Base-by-base conservation (phyloP, 2,113 vertebrate species). In the Solenodon paradoxus region DNA sequence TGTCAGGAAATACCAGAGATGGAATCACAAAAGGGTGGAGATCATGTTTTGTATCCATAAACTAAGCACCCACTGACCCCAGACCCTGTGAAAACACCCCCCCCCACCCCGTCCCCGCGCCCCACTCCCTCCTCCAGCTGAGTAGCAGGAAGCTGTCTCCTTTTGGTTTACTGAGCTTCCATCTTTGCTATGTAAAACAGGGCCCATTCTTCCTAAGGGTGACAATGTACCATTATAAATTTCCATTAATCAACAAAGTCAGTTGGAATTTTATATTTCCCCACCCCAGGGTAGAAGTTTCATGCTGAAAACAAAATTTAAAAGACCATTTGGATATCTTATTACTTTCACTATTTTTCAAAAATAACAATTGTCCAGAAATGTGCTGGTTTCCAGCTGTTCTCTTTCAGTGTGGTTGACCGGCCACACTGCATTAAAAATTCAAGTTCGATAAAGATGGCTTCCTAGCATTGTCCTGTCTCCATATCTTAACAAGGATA, bases 191-290 rank as follows among this genome's bases (percentile, higher is more conserved):
- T 6, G 24, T 4, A 61, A 55, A 86, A 24, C 2, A 11, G 26
- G 5, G 6, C 28, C 55, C 35, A 0, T 78, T 87, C 68, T 84
- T 90, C 74, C 88, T 12, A 30, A 51, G 30, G 68, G 38, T 57
- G 89, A 86, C 2, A 11, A 32, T 8, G 13, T 63, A 6, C 61
- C 88, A 59, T 74, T 49, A 66, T 77, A 63, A 78, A 95, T 92
- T 94, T 91, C 83, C 47, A 79, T 55, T 90, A 59, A 89, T 92
- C 90, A 90, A 71, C 75, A 66, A 86, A 95, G 57, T 59, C 92
- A 42, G 79, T 20, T 83, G 79, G 83, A 86, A 90, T 89, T 93
- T 87, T 77, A 11, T 71, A 80, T 55, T 93, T 78, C 32, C 16
- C 40, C 47, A 30, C 22, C 28, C 87, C 24, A 2, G 63, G 88